phyloP scores from a whole-genome alignment of 2,113 vertebrate species.

The Melanostigma gelatinosum region DNA sequence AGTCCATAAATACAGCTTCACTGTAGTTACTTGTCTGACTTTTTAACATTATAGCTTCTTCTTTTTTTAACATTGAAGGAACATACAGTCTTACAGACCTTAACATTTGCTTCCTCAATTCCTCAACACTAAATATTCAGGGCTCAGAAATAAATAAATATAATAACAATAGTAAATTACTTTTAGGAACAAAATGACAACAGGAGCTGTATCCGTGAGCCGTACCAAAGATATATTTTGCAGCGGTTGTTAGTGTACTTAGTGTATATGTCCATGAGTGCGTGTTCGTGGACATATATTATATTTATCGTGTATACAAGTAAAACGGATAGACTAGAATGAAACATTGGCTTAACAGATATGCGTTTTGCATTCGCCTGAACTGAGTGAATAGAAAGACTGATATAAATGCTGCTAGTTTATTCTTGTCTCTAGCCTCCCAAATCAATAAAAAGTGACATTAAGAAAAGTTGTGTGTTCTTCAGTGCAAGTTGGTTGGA shows the following conservation, averaged over 20 bases:
- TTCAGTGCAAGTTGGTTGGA: too few species aligned
- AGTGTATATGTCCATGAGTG: neutral
- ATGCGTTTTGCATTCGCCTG: neutral
- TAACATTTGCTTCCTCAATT: neutral
- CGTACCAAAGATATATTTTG: neutral
- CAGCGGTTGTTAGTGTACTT: neutral
- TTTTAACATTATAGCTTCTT: neutral
- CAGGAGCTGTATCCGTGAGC: neutral
- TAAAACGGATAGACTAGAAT: neutral
- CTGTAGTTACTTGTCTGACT: neutral
- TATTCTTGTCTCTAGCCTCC: neutral
- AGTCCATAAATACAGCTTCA: slow-evolving; percentile 1
- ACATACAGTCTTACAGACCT: neutral
- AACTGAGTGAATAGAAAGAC: neutral
- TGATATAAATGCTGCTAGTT: neutral
- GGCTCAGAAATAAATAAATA: too few species aligned
- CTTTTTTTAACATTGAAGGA: neutral
- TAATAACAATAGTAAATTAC: too few species aligned
- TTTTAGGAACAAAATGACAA: neutral
- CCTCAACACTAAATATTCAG: too few species aligned
- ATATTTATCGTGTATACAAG: neutral
- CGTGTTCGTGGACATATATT: neutral
- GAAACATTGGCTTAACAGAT: neutral
- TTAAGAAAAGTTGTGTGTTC: neutral
- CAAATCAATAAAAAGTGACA: neutral